phyloP scores from a whole-genome alignment of 2,888 invertebrate genomes.

The Seladonia tumulorum region DNA sequence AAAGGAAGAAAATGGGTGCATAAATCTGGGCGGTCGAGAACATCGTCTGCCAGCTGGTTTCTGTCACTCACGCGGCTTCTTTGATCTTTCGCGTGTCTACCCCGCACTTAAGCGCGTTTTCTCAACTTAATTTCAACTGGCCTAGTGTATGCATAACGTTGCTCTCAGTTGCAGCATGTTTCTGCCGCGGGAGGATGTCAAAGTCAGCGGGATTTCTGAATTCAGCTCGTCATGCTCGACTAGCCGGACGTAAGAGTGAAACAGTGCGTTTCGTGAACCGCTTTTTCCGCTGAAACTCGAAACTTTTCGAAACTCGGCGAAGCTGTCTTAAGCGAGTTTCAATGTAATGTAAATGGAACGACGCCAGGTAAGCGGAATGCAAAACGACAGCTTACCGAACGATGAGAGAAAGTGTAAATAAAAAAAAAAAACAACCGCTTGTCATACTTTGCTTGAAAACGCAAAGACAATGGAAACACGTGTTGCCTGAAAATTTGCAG shows the following conservation, averaged over 20 bases:
- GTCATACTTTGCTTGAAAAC: background rate
- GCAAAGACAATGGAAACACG: background rate
- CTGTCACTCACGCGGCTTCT: conserved; percentile 80
- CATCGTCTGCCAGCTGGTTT: conserved; percentile 81
- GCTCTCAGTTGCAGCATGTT: conserved; percentile 32
- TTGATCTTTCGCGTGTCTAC: conserved; percentile 77
- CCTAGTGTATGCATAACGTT: conserved; percentile 37
- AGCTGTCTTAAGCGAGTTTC: background rate
- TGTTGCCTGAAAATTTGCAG: background rate
- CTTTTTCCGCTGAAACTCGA: background rate
- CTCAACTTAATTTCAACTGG: conserved; percentile 75
- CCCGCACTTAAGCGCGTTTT: conserved; percentile 75
- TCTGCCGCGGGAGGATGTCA: conserved; percentile 45
- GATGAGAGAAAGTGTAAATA: background rate
- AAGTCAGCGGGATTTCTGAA: conserved; percentile 35
- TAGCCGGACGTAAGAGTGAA: conserved; percentile 4
- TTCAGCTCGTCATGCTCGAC: conserved; percentile 16
- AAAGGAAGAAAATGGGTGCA: conserved; percentile 70
- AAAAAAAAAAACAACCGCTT: background rate
- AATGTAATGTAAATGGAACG: background rate
- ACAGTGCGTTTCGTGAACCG: background rate
- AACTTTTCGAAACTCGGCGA: background rate
- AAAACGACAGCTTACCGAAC: background rate
- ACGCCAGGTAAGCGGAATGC: background rate
- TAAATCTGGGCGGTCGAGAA: conserved; percentile 74